Evolutionary conservation across 53 echinoderm and acorn worm species (phyloP).

Genomic region (Arbacia lixula): DNA sequence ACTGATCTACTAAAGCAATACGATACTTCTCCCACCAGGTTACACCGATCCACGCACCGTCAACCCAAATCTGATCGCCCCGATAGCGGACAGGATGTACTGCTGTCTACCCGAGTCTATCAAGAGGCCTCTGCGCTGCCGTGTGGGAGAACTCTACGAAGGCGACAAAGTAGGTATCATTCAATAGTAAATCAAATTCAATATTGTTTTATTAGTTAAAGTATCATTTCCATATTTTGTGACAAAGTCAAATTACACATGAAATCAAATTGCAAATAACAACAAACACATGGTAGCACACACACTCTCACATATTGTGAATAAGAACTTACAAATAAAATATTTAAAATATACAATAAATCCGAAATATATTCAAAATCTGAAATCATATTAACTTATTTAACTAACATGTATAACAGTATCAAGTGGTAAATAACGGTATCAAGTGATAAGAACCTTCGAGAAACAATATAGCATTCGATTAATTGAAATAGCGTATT

Average conservation of each 20-base stretch:
- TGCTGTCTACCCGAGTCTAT: constrained; percentile 84
- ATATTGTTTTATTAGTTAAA: neutral
- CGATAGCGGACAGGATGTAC: constrained; percentile 79
- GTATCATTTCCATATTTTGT: neutral
- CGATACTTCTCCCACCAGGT: neutral
- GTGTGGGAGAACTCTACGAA: constrained; percentile 40
- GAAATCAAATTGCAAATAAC: neutral
- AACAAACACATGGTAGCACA: too few relatives aligned
- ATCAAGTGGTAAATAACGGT: too few relatives aligned
- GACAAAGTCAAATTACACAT: neutral
- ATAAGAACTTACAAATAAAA: too few relatives aligned
- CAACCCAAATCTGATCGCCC: constrained; percentile 68
- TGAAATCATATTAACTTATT: too few relatives aligned
- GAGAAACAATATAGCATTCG: too few relatives aligned
- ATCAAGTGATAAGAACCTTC: too few relatives aligned
- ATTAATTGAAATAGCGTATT: too few relatives aligned
- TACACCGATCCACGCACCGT: constrained; percentile 62
- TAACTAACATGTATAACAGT: too few relatives aligned
- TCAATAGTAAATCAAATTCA: neutral
- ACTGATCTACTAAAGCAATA: too few relatives aligned
- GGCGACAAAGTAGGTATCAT: neutral
- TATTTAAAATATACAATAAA: too few relatives aligned
- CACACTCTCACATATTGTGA: too few relatives aligned
- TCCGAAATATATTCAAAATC: too few relatives aligned
- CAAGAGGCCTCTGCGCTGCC: constrained; percentile 69